phyloP scores from a whole-genome alignment of 2,888 invertebrate species.

The Spilarctia lutea region DNA sequence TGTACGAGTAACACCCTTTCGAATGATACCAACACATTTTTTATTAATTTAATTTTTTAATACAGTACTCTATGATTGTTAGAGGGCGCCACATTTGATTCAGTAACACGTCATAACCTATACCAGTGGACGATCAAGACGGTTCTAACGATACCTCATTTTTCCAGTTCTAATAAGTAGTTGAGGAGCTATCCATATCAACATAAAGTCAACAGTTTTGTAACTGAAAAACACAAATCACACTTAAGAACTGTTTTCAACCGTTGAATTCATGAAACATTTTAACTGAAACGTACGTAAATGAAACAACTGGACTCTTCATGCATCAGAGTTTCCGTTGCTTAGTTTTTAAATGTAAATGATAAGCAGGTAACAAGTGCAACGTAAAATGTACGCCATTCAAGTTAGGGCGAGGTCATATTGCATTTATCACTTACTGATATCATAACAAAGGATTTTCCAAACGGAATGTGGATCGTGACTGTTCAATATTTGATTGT shows the following conservation, averaged over 20 bases:
- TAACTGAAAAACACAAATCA: not conserved
- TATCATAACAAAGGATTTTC: slow-evolving; percentile 1
- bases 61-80: too few species aligned
- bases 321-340: slow-evolving; percentile 1
- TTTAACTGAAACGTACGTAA: slow-evolving; percentile 10
- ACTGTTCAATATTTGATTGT: slow-evolving; percentile 2
- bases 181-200: too few species aligned
- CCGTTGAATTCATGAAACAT: slow-evolving; percentile 3
- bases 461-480: not conserved
- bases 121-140: too few species aligned
- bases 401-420: not conserved
- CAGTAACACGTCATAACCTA: too few species aligned
- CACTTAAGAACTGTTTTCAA: not conserved
- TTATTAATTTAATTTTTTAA: too few species aligned
- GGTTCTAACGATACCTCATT: too few species aligned
- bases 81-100: too few species aligned
- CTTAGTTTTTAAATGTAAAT: slow-evolving; percentile 9
- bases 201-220: not conserved
- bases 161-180: too few species aligned
- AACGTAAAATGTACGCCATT: not conserved
- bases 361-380: not conserved
- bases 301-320: slow-evolving; percentile 8
- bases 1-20: too few species aligned
- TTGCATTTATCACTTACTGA: slow-evolving; percentile 1
- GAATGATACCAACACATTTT: too few species aligned